phyloP scores from a whole-genome alignment of 1,140 invertebrate genomes.

The Halesus radiatus region DNA sequence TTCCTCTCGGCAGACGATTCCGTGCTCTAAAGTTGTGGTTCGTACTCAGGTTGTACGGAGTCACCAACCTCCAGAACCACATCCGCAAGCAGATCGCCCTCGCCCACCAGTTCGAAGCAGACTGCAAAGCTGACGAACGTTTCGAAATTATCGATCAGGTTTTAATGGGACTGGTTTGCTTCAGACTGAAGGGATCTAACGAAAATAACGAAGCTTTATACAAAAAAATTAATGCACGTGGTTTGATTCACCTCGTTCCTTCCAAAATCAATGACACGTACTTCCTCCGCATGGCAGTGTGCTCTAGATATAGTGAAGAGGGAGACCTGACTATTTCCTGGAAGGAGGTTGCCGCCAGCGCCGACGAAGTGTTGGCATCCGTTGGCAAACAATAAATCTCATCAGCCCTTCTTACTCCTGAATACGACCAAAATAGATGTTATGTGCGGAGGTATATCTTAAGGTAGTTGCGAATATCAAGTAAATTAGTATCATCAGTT shows the following conservation, averaged over 20 bases:
- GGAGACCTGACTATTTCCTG: conserved; percentile 89
- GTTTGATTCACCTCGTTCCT: conserved; percentile 95
- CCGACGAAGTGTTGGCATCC: conserved; percentile 72
- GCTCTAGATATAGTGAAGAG: conserved; percentile 86
- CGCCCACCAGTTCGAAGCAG: conserved; percentile 88
- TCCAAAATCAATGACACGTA: conserved; percentile 88
- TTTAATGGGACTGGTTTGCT: conserved; percentile 93
- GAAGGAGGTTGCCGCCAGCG: conserved; percentile 84
- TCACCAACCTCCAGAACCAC: conserved; percentile 87
- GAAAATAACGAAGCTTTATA: conserved; percentile 87
- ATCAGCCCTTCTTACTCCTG: too few species aligned
- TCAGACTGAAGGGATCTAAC: conserved; percentile 90
- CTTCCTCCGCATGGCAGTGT: conserved; percentile 93
- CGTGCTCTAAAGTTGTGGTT: conserved; percentile 97
- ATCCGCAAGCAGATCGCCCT: conserved; percentile 85
- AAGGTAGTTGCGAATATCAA: too few species aligned
- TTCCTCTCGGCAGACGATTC: conserved; percentile 95
- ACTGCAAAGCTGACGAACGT: conserved; percentile 77
- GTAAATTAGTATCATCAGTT: too few species aligned
- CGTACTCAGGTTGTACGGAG: conserved; percentile 91
- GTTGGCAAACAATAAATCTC: too few species aligned
- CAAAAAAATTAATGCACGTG: conserved; percentile 90
- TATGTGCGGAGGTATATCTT: too few species aligned
- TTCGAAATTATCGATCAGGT: conserved; percentile 93
- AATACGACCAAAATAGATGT: too few species aligned